Base-by-base conservation (phyloP, 2,888 invertebrate genomes). In the Rhagium mordax region DNA sequence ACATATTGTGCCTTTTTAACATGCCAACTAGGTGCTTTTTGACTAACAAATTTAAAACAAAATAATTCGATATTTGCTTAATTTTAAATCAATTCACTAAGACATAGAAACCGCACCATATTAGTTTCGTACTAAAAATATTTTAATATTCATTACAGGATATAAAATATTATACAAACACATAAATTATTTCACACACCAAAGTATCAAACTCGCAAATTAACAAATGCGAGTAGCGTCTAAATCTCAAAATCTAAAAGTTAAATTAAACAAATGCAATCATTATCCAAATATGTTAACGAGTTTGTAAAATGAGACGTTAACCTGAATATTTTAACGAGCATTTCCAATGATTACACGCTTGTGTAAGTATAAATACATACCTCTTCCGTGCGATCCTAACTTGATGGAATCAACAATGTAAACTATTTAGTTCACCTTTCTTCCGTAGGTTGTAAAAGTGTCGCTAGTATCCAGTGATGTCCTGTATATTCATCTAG, bases 401-500 rank as follows among this genome's bases (percentile, higher is more conserved):
- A 64, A 72, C 81, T 62, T 71, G 70, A 74, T 67, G 79, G 68
- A 71, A 74, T 64, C 82, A 81, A 78, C 80, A 77, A 67, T 74
- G 76, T 79, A 78, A 82, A 85, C 83, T 86, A 84, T 79, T 81
- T 87, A 86, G 86, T 88, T 87, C 86, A 20, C 24, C 69, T 67
- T 77, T 77, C 78, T 73, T 78, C 87, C 87, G 85, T 81, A 65
- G 71, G 69, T 74, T 78, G 76, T 76, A 77, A 81, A 80, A 82
- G 83, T 77, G 87, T 86, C 87, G 86, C 87, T 86, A 87, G 83
- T 84, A 77, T 79, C 83, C 87, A 85, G 86, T 79, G 82, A 72
- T 75, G 79, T 74, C 71, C 79, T 80, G 77, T 78, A 77, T 79
- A 80, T 76, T 78, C 82, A 81, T 81, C 81, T 82, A 80, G 78